Base-by-base conservation (phyloP, 2,888 invertebrate species). In the Polymixis lichenea region DNA sequence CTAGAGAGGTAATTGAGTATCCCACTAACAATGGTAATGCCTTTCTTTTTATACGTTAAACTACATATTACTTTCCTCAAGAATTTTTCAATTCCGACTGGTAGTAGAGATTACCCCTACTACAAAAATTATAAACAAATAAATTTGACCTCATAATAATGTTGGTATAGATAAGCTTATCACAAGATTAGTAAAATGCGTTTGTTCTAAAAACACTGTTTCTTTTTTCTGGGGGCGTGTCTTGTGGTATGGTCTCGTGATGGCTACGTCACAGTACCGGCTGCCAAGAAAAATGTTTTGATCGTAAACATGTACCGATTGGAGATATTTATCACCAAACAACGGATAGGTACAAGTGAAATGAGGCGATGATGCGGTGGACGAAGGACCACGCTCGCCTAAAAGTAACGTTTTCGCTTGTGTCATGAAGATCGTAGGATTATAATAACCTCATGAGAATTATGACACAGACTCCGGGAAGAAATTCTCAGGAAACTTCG, bases 201-300 rank as follows among this genome's bases (percentile, higher is more conserved):
- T 82, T 67, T 32, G 22, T 75, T 74, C 46, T 60, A 62, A 73
- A 72, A 67, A 62, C 58, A 43, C 8, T 32, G 65, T 78, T 73
- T 73, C 56, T 51, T 75, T 79, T 25, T 56, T n/a, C 58, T 58
- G 75, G 81, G 25, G 86, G 88, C 88, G 86, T 88, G 86, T 86
- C 88, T 67, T 56, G 38, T 49, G 70, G 56, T 38, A 9, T 19
- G 17, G 58, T 74, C 87, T 72, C 77, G 77, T 75, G 85, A 80
- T 38, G 17, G 0, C 49, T 61, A 83, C 86, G 77, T 86, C 80
- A 83, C 46, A 43, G 17, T 38, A 43, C 9, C 43, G 22, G 3
- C 0, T 69, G 87, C 86, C 88, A 88, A 83, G 61, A 61, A 80
- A 86, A 74, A 72, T 78, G 67, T 85, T 77, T 56, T 43, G 60